Percentiles rank a stretch among this genome's conserved stretches.
Conservation (phyloP, 2,888 invertebrate species). For the Pheosia tremula region DNA sequence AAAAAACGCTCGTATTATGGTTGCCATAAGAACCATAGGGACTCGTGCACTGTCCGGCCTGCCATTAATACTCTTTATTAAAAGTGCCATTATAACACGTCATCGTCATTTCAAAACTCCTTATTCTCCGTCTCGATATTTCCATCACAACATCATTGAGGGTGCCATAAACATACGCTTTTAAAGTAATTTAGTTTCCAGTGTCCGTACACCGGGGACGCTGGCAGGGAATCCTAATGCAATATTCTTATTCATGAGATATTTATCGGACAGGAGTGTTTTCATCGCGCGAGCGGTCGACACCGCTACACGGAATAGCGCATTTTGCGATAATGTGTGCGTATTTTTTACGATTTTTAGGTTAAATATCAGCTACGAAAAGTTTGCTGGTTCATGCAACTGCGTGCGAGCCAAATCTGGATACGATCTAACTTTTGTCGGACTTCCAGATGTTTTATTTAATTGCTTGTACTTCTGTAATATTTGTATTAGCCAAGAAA, state of each 20-base stretch:
- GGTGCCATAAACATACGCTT: conserved; percentile 30
- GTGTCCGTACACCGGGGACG: conserved; percentile 40
- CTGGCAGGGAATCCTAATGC: conserved; percentile 62
- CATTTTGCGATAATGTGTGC: background rate
- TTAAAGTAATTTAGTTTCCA: conserved; percentile 52
- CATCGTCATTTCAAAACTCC: no score
- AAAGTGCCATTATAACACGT: no score
- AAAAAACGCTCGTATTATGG: no score
- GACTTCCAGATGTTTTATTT: no score
- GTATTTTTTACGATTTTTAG: conserved; percentile 2
- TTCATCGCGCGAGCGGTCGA: background rate
- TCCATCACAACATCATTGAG: conserved; percentile 9
- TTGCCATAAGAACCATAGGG: no score
- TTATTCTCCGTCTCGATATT: conserved; percentile 8
- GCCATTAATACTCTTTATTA: no score
- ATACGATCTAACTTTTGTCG: no score
- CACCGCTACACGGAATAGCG: background rate
- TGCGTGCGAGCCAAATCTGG: no score
- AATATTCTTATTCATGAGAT: conserved; percentile 78
- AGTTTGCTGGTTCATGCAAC: no score
- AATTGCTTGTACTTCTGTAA: no score
- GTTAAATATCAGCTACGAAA: background rate
- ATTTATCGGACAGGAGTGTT: conserved; percentile 52
- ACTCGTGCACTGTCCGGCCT: no score
- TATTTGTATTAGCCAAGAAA: no score